These are phyloP conservation scores for Microctonus hyperodae DNA, from an alignment of 2,888 invertebrate species.

Conservation along the genomic window DNA sequence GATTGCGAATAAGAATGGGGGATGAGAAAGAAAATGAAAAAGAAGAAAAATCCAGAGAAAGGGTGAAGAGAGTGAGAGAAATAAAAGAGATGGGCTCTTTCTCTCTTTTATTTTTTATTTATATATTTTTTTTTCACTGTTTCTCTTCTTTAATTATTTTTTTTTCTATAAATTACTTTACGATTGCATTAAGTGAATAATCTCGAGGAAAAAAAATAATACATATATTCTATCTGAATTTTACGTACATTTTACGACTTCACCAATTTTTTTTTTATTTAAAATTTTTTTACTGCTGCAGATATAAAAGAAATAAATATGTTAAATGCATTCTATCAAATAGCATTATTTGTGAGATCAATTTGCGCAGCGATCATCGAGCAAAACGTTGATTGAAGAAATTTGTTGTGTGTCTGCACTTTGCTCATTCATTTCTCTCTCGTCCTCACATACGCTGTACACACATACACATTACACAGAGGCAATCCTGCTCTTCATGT, in stretches of 20 bases:
- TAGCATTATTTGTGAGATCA: slow-evolving; percentile 7
- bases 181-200: too few species aligned
- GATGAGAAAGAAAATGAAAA: background rate
- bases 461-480: too few species aligned
- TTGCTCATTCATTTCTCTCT: slow-evolving; percentile 26
- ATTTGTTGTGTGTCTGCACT: slow-evolving; percentile 25
- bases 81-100: too few species aligned
- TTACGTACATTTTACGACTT: too few species aligned
- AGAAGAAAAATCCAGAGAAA: too few species aligned
- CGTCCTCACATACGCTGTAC: slow-evolving; percentile 25
- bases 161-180: too few species aligned
- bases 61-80: too few species aligned
- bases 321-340: background rate
- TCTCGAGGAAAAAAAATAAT: too few species aligned
- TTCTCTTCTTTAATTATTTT: too few species aligned
- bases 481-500: background rate
- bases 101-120: too few species aligned
- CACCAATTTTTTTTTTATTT: background rate
- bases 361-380: slow-evolving; percentile 2
- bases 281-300: background rate
- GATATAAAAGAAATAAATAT: background rate
- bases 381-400: slow-evolving; percentile 26
- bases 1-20: slow-evolving; percentile 12
- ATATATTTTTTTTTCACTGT: too few species aligned
- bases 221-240: too few species aligned